Evolutionary conservation across 2,113 vertebrate species (phyloP), one percentile per base, ranked within the genome.

Genomic region (Jacana jacana): DNA sequence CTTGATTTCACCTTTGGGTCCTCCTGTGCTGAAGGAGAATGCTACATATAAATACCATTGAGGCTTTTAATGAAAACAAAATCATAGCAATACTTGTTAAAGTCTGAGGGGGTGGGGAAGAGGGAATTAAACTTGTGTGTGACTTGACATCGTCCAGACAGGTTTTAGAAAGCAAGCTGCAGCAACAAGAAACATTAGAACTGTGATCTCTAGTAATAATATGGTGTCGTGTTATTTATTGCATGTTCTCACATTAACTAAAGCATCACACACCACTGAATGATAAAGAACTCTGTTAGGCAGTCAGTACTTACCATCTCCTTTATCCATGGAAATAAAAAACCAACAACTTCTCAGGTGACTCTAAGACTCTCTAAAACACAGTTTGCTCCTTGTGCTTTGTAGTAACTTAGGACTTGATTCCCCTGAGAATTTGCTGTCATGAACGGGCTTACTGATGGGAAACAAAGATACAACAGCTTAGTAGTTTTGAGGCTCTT

Each of bases 1-100:
- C 66, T 88, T 92, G 95, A 96, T 86, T 96, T 95, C 64, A 92
- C 86, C 64, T 93, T 85, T 78, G 65, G 40, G 64, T 95, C 85
- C 88, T 97, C 69, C 61, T 69, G 57, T 81, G 73, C 77, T 84
- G 66, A 83, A 91, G 86, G 44, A 81, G 52, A 94, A 75, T 58
- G 70, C 52, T 84, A 30, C 9, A 1, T 58, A 52, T 40, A 91
- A 96, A 90, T 90, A 78, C 72, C 7, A 6, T 4, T 17, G 39
- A 90, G 72, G 39, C 48, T 92, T 93, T 88, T 91, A 92, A 91
- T 66, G 39, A 83, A 94, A 93, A 78, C 42, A 82, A 78, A 89
- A 89, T 92, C 52, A 49, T 77, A 86, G 88, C 75, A 87, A 61
- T 91, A 85, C 73, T 91, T 92, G 73, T 76, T 92, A 54, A 88